Percentiles rank a stretch among this genome's conserved stretches.
Conservation (phyloP, 2,797 vertebrate species). For the Avahi laniger region DNA sequence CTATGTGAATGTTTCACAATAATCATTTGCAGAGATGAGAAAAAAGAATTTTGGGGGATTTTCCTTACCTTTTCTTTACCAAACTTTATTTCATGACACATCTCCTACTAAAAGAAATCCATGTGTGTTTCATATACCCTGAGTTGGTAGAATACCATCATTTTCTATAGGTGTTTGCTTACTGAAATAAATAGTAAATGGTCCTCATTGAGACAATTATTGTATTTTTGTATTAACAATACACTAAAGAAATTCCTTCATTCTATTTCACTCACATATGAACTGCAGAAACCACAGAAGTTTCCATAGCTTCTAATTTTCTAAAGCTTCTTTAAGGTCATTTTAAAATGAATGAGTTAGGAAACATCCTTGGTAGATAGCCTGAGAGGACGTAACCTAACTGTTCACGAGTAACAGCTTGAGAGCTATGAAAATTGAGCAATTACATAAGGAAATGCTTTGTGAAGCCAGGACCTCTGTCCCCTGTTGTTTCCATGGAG, state of each 20-base stretch:
- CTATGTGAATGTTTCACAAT: background rate
- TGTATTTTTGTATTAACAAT: slow-evolving; percentile 35
- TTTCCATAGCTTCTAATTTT: slow-evolving; percentile 73
- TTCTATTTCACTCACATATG: slow-evolving; percentile 34
- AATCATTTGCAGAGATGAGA: background rate
- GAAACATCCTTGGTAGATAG: slow-evolving; percentile 71
- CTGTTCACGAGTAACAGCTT: slow-evolving; percentile 72
- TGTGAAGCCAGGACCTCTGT: slow-evolving; percentile 66
- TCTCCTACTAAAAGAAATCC: background rate
- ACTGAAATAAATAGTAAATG: slow-evolving; percentile 37
- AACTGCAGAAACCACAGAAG: slow-evolving; percentile 11
- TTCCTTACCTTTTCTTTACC: background rate
- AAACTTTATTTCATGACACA: background rate
- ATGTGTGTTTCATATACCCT: background rate
- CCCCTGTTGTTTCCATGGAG: background rate
- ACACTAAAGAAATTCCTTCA: background rate
- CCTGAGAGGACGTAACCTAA: slow-evolving; percentile 65
- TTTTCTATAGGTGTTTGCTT: background rate
- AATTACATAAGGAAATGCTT: slow-evolving; percentile 80
- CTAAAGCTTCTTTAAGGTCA: slow-evolving; percentile 75
- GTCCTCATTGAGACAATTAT: background rate
- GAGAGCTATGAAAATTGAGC: slow-evolving; percentile 77
- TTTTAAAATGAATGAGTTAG: slow-evolving; percentile 77
- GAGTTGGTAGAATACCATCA: background rate
- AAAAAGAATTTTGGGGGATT: background rate